Base-by-base conservation (phyloP, 2,888 invertebrate genomes). In the Drepana falcataria region DNA sequence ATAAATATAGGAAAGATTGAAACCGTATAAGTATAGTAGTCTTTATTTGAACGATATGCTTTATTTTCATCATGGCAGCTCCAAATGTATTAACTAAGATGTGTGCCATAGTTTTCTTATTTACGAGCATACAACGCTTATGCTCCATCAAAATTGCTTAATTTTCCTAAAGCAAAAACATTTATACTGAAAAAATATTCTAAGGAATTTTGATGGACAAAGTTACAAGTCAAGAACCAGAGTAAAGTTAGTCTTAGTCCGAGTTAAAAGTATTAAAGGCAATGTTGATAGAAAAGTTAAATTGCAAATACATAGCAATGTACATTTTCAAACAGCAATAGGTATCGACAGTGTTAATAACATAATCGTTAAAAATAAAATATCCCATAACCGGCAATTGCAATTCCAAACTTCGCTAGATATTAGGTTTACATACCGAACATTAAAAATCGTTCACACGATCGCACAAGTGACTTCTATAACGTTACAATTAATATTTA, bases 21-120 rank as follows among this genome's bases (percentile, higher is more conserved):
- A 83, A 82, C 83, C 77, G 84, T 87, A 88, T 84, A 86, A 81
- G 77, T 87, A 81, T 71, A 73, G 81, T 83, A 91, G 91, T 91
- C 91, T 91, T 91, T 79, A 83, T 78, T 87, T 81, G 81, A 86
- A 87, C 87, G 91, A 91, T 91, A 91, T 91, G 91, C 91, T 86
- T 89, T 73, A 88, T 87, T 90, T 88, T 83, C 87, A 73, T 80
- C 83, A 82, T 87, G 90, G 89, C 88, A 89, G 88, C 88, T 76
- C 81, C 78, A 68, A 71, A 71, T 69, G 64, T 69, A 66, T 66
- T 70, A 68, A 74, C 69, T 66, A 64, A 73, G 70, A 66, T 71
- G 73, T 61, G 66, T 66, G 65, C 63, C 69, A 74, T 72, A 72
- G 68, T 65, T 61, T 55, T 64, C 66, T 57, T 47, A 68, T 41